phyloP scores from a whole-genome alignment of 2,797 vertebrate genomes.

The Phyllotis vaccarum region DNA sequence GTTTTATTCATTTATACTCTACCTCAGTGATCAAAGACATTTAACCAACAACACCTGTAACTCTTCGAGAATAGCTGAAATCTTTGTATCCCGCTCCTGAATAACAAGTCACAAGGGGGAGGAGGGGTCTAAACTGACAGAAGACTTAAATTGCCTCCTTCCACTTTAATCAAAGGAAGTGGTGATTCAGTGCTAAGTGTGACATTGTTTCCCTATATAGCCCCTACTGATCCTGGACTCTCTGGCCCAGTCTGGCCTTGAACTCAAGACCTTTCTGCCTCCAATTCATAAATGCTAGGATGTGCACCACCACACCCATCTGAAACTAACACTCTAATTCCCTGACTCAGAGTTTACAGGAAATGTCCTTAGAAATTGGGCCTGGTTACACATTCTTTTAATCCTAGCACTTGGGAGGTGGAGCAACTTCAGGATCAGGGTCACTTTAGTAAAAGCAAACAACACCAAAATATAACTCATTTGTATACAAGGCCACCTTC shows the following conservation, averaged over 20 bases:
- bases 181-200: conserved; percentile 17
- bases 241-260: neutral
- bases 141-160: neutral
- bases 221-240: neutral
- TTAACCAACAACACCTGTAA: conserved; percentile 32
- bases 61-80: neutral
- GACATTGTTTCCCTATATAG: neutral
- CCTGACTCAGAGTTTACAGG: neutral
- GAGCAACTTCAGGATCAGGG: neutral
- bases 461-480: neutral
- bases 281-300: neutral
- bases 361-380: neutral
- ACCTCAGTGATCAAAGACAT: conserved; percentile 51
- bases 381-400: neutral
- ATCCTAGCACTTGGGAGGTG: neutral
- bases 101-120: neutral
- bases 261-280: neutral
- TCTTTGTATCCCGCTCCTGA: conserved; percentile 32
- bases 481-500: neutral
- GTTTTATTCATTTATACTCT: conserved; percentile 55
- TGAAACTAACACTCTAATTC: conserved; percentile 28
- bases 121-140: neutral
- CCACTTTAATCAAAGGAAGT: conserved; percentile 29
- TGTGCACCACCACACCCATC: neutral
- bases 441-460: neutral